Conservation (phyloP, 2,113 vertebrate species). For the Thamnaconus septentrionalis region DNA sequence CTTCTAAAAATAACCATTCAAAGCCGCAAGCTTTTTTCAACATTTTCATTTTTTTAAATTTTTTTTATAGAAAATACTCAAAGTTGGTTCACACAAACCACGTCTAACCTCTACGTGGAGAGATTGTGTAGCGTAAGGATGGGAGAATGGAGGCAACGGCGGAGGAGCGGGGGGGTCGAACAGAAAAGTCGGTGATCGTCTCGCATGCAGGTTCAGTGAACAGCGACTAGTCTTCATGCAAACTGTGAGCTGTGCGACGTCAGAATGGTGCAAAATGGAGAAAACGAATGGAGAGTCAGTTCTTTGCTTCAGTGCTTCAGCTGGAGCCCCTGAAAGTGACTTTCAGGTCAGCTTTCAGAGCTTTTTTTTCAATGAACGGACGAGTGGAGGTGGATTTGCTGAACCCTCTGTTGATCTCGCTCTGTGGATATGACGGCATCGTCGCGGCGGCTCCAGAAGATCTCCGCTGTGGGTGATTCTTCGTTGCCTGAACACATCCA, state of each 20-base stretch:
- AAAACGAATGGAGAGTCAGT: no score
- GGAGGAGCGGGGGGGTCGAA: no score
- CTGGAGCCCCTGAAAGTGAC: slow-evolving; percentile 5
- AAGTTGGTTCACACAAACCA: no score
- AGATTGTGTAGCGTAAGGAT: no score
- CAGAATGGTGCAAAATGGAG: no score
- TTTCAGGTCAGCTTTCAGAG: slow-evolving; percentile 1
- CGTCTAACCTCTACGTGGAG: no score
- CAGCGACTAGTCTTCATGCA: no score
- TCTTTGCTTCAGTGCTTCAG: slow-evolving; percentile 2
- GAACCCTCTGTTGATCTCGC: slow-evolving; percentile 40
- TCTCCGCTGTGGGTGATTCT: slow-evolving; percentile 28
- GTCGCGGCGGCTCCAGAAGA: slow-evolving; percentile 17
- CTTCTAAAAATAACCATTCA: slow-evolving; percentile 2
- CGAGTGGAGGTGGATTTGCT: slow-evolving; percentile 4
- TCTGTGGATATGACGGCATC: slow-evolving; percentile 32
- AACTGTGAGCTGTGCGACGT: no score
- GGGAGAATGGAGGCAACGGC: no score
- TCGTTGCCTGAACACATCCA: slow-evolving; percentile 49
- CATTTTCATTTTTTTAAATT: slow-evolving; percentile 2
- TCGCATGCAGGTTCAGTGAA: no score
- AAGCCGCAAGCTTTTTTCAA: slow-evolving; percentile 22
- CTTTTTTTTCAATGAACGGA: slow-evolving; percentile 20
- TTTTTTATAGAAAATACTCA: no score
- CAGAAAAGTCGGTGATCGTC: no score